Evolutionary conservation across 2,113 vertebrate genomes (phyloP), one percentile per base, ranked within the genome.

Genomic region (Pseudorhombus dupliciocellatus): DNA sequence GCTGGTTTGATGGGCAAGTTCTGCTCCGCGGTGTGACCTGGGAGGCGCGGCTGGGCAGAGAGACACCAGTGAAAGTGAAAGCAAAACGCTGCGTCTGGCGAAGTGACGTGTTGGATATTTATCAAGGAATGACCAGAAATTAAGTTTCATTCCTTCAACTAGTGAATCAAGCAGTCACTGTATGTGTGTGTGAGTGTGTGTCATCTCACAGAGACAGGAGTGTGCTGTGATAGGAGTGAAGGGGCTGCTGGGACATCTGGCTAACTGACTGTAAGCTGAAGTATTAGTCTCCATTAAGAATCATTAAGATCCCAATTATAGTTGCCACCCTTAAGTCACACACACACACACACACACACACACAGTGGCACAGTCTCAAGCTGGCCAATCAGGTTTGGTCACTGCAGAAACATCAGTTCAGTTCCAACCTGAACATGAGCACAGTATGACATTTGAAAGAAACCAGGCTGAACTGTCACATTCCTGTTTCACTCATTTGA

Each of bases 281-380:
- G 76, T 84, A 86, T 84, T 80, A 81, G 82, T 87, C 72, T 71
- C 85, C 73, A 84, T 91, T 87, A 89, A 72, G 81, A 79, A 61
- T 85, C 75, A 86, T 91, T 87, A 90, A 81, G 80, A 83, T 67
- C 74, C 56, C 81, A 87, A 89, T 88, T 90, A 86, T 68, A 71
- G 73, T 70, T 70, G 81, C 61, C 72, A 77, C 77, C 77, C 85
- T 52, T 58, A 15, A 70, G 73, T 73, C 79, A 55, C 73, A 24
- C 74, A 54, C 50, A 52, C 60, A 72, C 53, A 77, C 64, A 50
- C 59, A 67, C 31, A 25, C 26, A 48, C 42, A 28, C 57, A 24
- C 42, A 37, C 82, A 72, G 30, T 20, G 50, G 22, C 24, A 57
- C 51, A 52, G 54, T 61, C n/a, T 11, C 5, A 58, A 59, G 72